Evolutionary conservation across 2,888 invertebrate species (phyloP), one percentile per base, ranked within the genome.

Genomic region (Ophioninae sp.): DNA sequence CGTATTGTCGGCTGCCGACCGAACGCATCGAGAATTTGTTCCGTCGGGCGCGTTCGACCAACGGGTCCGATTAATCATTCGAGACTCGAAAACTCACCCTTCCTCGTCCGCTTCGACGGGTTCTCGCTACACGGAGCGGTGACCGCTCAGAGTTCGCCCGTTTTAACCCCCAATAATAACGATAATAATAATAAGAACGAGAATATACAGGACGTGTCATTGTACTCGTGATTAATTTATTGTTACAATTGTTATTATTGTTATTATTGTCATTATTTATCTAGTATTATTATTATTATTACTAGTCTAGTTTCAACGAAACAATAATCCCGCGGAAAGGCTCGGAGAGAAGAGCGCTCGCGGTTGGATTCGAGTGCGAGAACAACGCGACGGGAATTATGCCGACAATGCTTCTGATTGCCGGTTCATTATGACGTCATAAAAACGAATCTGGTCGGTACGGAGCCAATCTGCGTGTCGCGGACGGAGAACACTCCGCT

Each of bases 381-480:
- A 44, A 44, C 13, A 91, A 90, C 90, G 88, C 88, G 88, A 87
- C 89, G 90, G 88, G 91, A 93, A 93, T 92, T 92, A 92, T 91
- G 91, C 91, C 91, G 92, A 92, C 92, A 92, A 92, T 92, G 91
- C 92, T 89, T 89, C 90, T 92, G 92, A 92, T 92, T 92, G 92
- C 86, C 87, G 90, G 87, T 91, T 91, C 91, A 91, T 92, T 92
- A 92, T 92, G 92, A 93, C 92, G 92, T 93, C 92, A 92, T 89
- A 90, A 91, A 90, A 91, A 90, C 89, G 89, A 91, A 91, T 91
- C 90, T 91, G 90, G 91, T 88, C 87, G 90, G 89, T 88, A 87
- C 88, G 87, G 88, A 88, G 87, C 89, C 88, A 67, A 73, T 62
- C 56, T 81, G 78, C 76, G 68, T 30, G 68, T 30, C 3, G 30